phyloP scores from a whole-genome alignment of 2,797 vertebrate species.

The Rhabdophis nuchalis region DNA sequence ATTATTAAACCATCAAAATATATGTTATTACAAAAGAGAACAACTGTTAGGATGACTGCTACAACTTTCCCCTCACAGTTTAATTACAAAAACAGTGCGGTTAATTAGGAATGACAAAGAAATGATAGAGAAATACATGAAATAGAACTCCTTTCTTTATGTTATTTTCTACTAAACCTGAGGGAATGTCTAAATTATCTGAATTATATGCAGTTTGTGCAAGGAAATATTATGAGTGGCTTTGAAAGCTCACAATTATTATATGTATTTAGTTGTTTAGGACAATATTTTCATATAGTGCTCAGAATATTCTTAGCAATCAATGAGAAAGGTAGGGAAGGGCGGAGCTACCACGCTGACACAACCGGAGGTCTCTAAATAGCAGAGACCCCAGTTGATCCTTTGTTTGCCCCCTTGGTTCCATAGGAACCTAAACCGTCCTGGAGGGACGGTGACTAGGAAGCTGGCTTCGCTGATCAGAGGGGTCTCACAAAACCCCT shows the following conservation, averaged over 20 bases:
- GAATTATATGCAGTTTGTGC: slow-evolving; percentile 13
- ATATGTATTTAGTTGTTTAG: background rate
- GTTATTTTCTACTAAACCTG: background rate
- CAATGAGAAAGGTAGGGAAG: background rate
- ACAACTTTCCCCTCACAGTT: background rate
- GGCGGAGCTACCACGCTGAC: too few relatives aligned
- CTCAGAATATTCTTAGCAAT: background rate
- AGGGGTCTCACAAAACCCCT: too few relatives aligned
- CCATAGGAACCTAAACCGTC: too few relatives aligned
- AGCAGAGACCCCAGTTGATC: too few relatives aligned
- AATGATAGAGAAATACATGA: background rate
- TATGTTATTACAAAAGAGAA: slow-evolving; percentile 21
- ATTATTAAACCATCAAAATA: slow-evolving; percentile 23
- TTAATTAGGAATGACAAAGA: slow-evolving; percentile 24
- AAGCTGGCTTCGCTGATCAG: too few relatives aligned
- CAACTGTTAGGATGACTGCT: background rate
- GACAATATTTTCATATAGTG: background rate
- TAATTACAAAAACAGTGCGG: slow-evolving; percentile 29
- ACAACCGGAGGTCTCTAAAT: too few relatives aligned
- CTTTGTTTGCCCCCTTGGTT: too few relatives aligned
- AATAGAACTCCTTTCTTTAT: slow-evolving; percentile 4
- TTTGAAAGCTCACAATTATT: background rate
- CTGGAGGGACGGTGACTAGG: too few relatives aligned
- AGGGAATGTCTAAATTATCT: slow-evolving; percentile 22
- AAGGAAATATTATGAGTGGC: slow-evolving; percentile 20